A percentile compares a stretch with the other conserved stretches of the same genome.
These are phyloP conservation scores for Felis chaus DNA, from an alignment of 2,113 vertebrate genomes.

Conservation along the genomic window DNA sequence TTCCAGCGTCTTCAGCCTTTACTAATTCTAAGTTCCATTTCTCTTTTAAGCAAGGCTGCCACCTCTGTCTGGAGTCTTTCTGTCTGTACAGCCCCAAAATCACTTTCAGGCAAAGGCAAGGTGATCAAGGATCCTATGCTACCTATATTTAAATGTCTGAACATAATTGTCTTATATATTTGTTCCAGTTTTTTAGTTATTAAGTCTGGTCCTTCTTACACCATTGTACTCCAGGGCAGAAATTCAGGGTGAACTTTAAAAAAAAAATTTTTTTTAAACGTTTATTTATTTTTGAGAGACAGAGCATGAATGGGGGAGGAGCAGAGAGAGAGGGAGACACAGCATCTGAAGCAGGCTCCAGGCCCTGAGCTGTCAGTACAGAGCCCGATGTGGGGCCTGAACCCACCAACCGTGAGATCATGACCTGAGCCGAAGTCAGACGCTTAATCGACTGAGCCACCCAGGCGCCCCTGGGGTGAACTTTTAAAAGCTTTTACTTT, in stretches of 20 bases:
- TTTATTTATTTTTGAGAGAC: too few species aligned
- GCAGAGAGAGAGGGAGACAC: too few species aligned
- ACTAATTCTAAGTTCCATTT: neutral
- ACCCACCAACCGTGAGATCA: too few species aligned
- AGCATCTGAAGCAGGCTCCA: too few species aligned
- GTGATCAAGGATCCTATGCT: neutral
- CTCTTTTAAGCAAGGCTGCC: neutral
- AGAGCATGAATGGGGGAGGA: too few species aligned
- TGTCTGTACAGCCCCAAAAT: neutral
- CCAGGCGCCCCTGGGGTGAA: too few species aligned
- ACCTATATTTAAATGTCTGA: neutral
- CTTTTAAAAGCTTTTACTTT: too few species aligned
- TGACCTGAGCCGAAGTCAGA: too few species aligned
- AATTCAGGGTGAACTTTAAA: neutral
- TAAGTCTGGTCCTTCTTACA: neutral
- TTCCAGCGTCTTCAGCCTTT: neutral
- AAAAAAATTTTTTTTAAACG: too few species aligned
- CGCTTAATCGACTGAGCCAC: too few species aligned
- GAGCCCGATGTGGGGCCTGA: too few species aligned
- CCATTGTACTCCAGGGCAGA: neutral
- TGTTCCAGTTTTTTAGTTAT: neutral
- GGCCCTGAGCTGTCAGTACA: too few species aligned
- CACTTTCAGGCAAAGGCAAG: slow-evolving; percentile 27
- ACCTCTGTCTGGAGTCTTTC: neutral
- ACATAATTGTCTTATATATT: neutral